Base-by-base conservation (phyloP, 2,888 invertebrate species). In the Nomada flava region DNA sequence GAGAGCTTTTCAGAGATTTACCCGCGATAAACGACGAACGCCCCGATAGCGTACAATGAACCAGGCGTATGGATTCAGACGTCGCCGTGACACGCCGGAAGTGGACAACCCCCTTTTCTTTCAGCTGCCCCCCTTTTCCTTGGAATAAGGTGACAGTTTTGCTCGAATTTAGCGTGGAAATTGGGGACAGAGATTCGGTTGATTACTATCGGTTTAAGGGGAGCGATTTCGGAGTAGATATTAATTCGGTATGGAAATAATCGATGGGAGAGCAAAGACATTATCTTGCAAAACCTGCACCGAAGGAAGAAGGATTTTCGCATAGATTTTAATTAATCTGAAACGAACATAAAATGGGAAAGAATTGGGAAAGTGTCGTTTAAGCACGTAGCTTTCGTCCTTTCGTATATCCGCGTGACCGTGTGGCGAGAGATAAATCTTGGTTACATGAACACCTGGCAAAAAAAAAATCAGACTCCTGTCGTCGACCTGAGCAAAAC, bases 21-120 rank as follows among this genome's bases (percentile, higher is more conserved):
- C 60, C 62, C 70, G 76, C 84, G 78, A 80, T 84, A 86, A 86
- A 83, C 83, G 80, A 76, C 71, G 82, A 76, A 82, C 79, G 71
- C 62, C 78, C 69, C 68, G 78, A 76, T 86, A 76, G 65, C 55
- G 68, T 60, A 88, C 86, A 88, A 88, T 88, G 68, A 71, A 10
- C 20, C 75, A 2, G 55, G 63, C 52, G 52, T 70, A 47, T 65
- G 71, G n/a, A 69, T 83, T 83, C 70, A 84, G 55, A 70, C 57
- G 65, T 52, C 77, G 50, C 67, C 72, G 73, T 78, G 71, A 75
- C 77, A 76, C 60, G n/a, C 60, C 65, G 80, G 77, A 88, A 82
- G 47, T 55, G 59, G 76, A 55, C 47, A 59, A 15, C 79, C 42
- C 29, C 71, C 23, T 42, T n/a, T 53, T 9, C 70, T 60, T 71